Base-by-base conservation (phyloP, 2,113 vertebrate species). In the Camelus dromedarius region DNA sequence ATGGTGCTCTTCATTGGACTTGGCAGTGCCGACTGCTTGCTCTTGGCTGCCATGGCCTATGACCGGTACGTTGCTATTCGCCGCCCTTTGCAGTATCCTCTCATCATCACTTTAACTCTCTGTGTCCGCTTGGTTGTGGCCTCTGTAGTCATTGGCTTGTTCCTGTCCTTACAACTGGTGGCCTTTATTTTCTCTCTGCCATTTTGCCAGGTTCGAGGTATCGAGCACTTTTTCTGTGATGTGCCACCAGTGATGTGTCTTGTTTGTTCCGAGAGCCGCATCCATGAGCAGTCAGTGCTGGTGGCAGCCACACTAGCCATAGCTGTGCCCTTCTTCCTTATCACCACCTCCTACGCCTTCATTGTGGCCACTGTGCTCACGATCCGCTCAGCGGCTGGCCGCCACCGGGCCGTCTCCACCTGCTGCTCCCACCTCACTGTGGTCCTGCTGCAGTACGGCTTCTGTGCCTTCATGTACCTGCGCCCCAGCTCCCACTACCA, bases 161-260 rank as follows among this genome's bases (percentile, higher is more conserved):
- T 96, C n/a, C 42, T 98, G 32, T 97, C 98, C 7, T 5, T 77
- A 50, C 91, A 95, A 5, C 66, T 98, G 28, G 92, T 96, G 20
- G 79, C 35, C 58, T 96, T 97, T 75, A 95, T 98, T 82, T 98
- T 98, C 84, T 93, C 56, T 20, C 92, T 98, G 32, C 97, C 98
- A 0, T 98, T 98, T 86, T 98, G 97, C 91, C 84, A 1, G 2
- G 26, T 32, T 12, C 79, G 6, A 7, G 86, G 76, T 19, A 96
- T 98, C 14, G 50, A 97, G 12, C 98, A 98, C 64, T 98, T 98
- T 79, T 97, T 98, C 18, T 98, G 98, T 81, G 98, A 98, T 13
- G 92, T 93, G 3, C 98, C 97, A 2, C 98, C 97, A 1, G 52
- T 98, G 38, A 84, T 97, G 89, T 80, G 0, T 8, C 96, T 98